Conservation (phyloP, 2,113 vertebrate species). For the Tamias sibiricus region DNA sequence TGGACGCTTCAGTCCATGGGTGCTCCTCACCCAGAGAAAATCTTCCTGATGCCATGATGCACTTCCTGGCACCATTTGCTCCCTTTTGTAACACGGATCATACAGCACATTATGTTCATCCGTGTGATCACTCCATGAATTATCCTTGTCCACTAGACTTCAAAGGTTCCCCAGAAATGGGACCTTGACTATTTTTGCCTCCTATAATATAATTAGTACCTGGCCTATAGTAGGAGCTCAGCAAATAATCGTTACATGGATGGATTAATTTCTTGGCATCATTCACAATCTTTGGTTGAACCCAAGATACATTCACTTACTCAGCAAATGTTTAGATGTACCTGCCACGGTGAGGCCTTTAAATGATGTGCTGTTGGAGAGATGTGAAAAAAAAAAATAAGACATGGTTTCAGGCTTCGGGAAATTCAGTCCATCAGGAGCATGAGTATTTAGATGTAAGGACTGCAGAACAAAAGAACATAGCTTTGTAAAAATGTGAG, state of each 20-base stretch:
- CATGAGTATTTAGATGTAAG: not conserved
- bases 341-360: not conserved
- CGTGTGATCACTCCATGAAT: not conserved
- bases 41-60: not conserved
- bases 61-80: not conserved
- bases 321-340: not conserved
- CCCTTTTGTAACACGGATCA: not conserved
- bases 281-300: not conserved
- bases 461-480: not conserved
- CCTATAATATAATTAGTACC: not conserved
- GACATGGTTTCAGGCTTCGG: not conserved
- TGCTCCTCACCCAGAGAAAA: not conserved
- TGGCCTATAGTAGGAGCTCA: not conserved
- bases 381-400: not conserved
- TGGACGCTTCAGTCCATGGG: not conserved
- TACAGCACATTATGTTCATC: not conserved
- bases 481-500: fast-evolving
- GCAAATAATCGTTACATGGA: not conserved
- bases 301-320: not conserved
- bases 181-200: not conserved
- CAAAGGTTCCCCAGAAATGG: not conserved
- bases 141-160: not conserved
- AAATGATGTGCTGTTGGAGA: not conserved
- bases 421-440: not conserved
- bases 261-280: not conserved